A percentile compares a stretch with the other conserved stretches of the same genome.
These are phyloP conservation scores for Athalia cordata DNA, from an alignment of 2,888 invertebrate genomes.

Conservation along the genomic window DNA sequence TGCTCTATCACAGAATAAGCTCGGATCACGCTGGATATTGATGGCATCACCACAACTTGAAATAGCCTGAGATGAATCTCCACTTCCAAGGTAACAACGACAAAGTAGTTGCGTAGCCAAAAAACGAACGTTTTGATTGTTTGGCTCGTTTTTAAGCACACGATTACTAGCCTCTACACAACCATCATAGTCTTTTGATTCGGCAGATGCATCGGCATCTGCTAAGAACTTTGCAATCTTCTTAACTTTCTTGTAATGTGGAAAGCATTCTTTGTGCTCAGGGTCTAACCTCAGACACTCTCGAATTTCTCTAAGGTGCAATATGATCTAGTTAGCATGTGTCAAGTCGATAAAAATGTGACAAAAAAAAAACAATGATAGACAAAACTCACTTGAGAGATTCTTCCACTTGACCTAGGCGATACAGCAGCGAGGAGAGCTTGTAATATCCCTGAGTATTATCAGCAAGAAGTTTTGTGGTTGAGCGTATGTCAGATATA, in stretches of 20 bases:
- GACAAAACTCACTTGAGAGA: conserved; percentile 82
- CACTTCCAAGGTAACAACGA: conserved; percentile 84
- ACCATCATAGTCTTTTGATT: conserved; percentile 79
- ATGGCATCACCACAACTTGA: conserved; percentile 87
- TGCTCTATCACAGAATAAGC: conserved; percentile 90
- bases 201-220: conserved; percentile 79
- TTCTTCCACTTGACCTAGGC: conserved; percentile 93
- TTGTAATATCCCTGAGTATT: conserved; percentile 91
- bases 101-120: conserved; percentile 88
- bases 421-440: conserved; percentile 90
- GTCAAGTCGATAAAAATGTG: neutral
- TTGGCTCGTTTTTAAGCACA: conserved; percentile 82
- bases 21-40: conserved; percentile 83
- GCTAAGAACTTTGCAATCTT: conserved; percentile 89
- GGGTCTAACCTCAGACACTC: conserved; percentile 98
- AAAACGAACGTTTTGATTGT: conserved; percentile 82
- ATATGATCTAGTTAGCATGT: neutral
- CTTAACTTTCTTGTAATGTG: conserved; percentile 96
- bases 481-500: conserved; percentile 91
- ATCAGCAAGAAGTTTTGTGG: conserved; percentile 93
- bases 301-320: conserved; percentile 84
- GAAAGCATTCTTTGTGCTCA: conserved; percentile 97
- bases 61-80: conserved; percentile 84
- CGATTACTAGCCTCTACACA: conserved; percentile 83
- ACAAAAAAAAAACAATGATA: neutral